Conservation (phyloP, 2,113 vertebrate species). For the Phrynosoma blainvillii region DNA sequence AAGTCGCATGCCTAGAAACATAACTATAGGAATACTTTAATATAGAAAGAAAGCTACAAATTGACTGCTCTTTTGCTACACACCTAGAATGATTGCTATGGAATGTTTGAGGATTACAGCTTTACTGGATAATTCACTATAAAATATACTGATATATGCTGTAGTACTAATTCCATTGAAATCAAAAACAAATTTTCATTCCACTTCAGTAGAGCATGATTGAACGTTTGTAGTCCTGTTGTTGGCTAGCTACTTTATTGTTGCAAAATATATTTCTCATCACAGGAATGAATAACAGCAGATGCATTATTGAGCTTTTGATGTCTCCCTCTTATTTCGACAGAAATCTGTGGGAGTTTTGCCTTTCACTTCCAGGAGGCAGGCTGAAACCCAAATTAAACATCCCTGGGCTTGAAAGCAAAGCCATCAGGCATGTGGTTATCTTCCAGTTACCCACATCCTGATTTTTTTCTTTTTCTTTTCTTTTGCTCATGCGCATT, state of each 20-base stretch:
- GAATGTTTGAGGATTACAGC: no score
- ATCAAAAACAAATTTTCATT: neutral
- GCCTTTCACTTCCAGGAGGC: conserved; percentile 33
- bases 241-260: conserved; percentile 4
- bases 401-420: conserved; percentile 43
- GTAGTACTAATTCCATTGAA: neutral
- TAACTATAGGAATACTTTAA: no score
- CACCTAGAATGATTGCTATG: no score
- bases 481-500: conserved; percentile 39
- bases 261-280: conserved; percentile 24
- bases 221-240: conserved; percentile 15
- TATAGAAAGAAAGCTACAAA: no score
- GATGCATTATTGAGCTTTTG: conserved; percentile 12
- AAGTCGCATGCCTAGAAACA: no score
- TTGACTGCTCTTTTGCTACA: no score
- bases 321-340: conserved; percentile 13
- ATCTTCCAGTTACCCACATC: conserved; percentile 52
- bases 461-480: conserved; percentile 29
- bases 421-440: conserved; percentile 46
- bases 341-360: conserved; percentile 44
- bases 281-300: conserved; percentile 20
- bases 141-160: neutral
- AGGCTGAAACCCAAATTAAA: conserved; percentile 36
- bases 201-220: neutral
- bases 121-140: neutral